Percentiles rank a stretch among this genome's conserved stretches.
phyloP scores from a whole-genome alignment of 2,797 vertebrate species.

The Salarias fasciatus region DNA sequence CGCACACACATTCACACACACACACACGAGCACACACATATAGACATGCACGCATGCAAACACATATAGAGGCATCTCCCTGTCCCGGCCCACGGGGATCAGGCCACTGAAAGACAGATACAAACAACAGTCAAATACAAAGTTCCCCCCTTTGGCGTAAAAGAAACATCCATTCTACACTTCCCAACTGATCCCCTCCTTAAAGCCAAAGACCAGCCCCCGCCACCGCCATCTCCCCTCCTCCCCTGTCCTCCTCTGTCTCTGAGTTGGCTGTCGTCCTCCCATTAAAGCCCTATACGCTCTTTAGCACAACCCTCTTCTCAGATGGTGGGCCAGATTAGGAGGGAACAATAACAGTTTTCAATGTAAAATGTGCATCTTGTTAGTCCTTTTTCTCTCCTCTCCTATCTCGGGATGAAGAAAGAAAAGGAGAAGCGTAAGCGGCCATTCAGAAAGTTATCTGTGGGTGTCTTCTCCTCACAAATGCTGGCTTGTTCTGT shows the following conservation, averaged over 20 bases:
- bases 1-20: constrained; percentile 27
- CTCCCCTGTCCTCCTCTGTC: constrained; percentile 53
- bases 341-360: constrained; percentile 95
- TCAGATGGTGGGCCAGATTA: constrained; percentile 99
- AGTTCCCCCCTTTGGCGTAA: constrained; percentile 87
- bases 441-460: constrained; percentile 80
- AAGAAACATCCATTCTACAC: constrained; percentile 98
- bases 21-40: constrained; percentile 46
- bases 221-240: constrained; percentile 52
- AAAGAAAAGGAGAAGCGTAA: constrained; percentile 82
- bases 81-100: constrained; percentile 87
- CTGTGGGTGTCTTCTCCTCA: constrained; percentile 78
- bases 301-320: constrained; percentile 83
- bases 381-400: constrained; percentile 85
- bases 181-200: constrained; percentile 93
- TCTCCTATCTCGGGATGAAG: constrained; percentile 82
- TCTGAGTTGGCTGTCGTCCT: constrained; percentile 86
- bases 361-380: constrained; percentile 98
- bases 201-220: constrained; percentile 86
- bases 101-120: constrained; percentile 96
- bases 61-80: constrained; percentile 88
- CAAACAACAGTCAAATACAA: constrained; percentile 98
- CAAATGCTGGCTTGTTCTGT: constrained; percentile 60
- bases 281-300: constrained; percentile 88
- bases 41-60: constrained; percentile 57